Base-by-base conservation (phyloP, 2,797 vertebrate species). In the Melanotaenia parkinsoni region DNA sequence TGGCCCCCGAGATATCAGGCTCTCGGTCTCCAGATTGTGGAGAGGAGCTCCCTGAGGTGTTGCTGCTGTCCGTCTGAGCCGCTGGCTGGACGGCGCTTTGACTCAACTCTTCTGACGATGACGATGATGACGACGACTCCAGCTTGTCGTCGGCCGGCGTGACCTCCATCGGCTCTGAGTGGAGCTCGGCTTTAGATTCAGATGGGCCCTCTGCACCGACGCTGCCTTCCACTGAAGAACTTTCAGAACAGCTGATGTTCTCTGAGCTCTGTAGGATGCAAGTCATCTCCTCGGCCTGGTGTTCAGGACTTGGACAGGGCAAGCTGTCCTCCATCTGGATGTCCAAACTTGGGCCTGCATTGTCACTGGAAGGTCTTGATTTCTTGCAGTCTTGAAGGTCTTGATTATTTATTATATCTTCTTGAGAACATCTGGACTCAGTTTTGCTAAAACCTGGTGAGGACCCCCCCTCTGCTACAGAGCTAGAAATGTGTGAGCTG, bases 1-100 rank as follows among this genome's bases (percentile, higher is more conserved):
- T 95, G 4, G 96, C 89, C 0, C 93, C 95, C 0, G 95, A 94
- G 0, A 91, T 91, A 37, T 99, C 97, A 0, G 90, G 91, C 11
- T 99, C 97, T 77, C 95, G 95, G 84, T 98, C 97, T 67, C 86
- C 81, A 0, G 94, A 89, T 13, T 90, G 88, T 51, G 95, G 40
- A 3, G 89, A 94, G 84, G 97, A 93, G 63, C 93, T 89, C 40
- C 94, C 91, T 5, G 96, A 95, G 72, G 95, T 14, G 58, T 9
- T 83, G 75, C 77, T 79, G 66, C 84, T 87, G 67, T 97, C 95
- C 13, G 93, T 93, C 67, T 96, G 96, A 75, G 91, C 81, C 28
- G 91, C 80, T 22, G 91, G 74, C 22, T 90, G 92, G 57, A 70
- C 6, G 10, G 58, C 3, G 58, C 79, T 79, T 38, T 82, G 86